Evolutionary conservation across 2,888 invertebrate species (phyloP).

Genomic region (Drosophila nigritarsus): DNA sequence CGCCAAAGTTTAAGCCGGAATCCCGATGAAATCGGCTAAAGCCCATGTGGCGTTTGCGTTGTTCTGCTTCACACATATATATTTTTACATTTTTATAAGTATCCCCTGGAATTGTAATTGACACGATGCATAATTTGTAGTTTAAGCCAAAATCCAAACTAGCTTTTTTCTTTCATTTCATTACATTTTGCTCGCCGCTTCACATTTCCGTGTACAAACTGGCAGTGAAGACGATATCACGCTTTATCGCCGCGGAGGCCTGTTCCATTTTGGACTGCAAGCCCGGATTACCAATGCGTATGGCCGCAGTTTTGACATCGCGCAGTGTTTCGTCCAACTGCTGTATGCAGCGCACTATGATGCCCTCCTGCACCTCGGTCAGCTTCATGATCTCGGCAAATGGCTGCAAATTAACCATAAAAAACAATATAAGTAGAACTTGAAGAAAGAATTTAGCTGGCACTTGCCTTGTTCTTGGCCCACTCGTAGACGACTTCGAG

Average conservation of each 20-base stretch:
- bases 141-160: conserved; percentile 55
- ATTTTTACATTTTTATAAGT: conserved; percentile 80
- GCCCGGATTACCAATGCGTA: conserved; percentile 96
- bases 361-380: conserved; percentile 98
- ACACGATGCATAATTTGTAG: conserved; percentile 69
- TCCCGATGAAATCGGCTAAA: conserved; percentile 87
- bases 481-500: conserved; percentile 98
- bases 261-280: conserved; percentile 97
- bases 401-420: conserved; percentile 86
- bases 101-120: conserved; percentile 70
- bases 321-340: conserved; percentile 96
- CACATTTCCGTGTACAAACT: conserved; percentile 92
- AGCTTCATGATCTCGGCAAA: conserved; percentile 97
- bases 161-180: conserved; percentile 11
- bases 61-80: conserved; percentile 46
- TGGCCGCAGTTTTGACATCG: conserved; percentile 96
- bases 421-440: not conserved
- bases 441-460: too few species aligned
- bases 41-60: conserved; percentile 28
- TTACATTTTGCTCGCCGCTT: conserved; percentile 8
- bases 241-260: conserved; percentile 95
- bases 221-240: conserved; percentile 99
- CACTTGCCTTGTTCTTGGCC: conserved; percentile 92
- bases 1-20: conserved; percentile 97
- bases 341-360: conserved; percentile 98